Evolutionary conservation across 2,888 invertebrate genomes (phyloP).

Genomic region (Athripsodes cinereus): DNA sequence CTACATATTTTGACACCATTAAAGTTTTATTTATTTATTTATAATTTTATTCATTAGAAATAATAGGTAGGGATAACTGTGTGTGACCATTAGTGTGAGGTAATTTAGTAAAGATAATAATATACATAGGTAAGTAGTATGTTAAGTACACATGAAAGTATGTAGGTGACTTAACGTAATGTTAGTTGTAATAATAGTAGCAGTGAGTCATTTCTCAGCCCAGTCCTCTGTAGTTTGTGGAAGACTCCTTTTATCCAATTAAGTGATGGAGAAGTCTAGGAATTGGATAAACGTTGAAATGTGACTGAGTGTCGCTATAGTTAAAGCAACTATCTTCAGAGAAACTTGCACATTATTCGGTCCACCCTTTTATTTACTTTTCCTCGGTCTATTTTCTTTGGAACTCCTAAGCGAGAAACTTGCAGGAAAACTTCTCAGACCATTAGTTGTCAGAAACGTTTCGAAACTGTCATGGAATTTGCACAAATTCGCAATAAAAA

Average conservation of each 20-base stretch:
- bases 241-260: neutral
- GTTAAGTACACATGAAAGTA: too few relatives aligned
- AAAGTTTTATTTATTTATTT: too few relatives aligned
- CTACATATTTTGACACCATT: too few relatives aligned
- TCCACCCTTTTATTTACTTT: neutral
- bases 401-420: neutral
- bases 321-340: neutral
- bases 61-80: too few relatives aligned
- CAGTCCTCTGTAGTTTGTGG: too few relatives aligned
- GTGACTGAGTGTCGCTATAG: neutral
- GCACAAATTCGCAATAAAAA: constrained; percentile 2
- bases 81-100: too few relatives aligned
- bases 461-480: neutral
- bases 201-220: too few relatives aligned
- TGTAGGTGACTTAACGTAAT: too few relatives aligned
- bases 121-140: too few relatives aligned
- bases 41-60: too few relatives aligned
- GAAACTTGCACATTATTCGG: neutral
- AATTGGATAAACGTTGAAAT: neutral
- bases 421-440: neutral
- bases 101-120: too few relatives aligned
- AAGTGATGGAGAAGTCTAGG: neutral
- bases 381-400: neutral
- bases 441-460: neutral
- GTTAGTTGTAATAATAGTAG: too few relatives aligned